Conservation (phyloP, 2,113 vertebrate genomes). For the Aepyceros melampus region DNA sequence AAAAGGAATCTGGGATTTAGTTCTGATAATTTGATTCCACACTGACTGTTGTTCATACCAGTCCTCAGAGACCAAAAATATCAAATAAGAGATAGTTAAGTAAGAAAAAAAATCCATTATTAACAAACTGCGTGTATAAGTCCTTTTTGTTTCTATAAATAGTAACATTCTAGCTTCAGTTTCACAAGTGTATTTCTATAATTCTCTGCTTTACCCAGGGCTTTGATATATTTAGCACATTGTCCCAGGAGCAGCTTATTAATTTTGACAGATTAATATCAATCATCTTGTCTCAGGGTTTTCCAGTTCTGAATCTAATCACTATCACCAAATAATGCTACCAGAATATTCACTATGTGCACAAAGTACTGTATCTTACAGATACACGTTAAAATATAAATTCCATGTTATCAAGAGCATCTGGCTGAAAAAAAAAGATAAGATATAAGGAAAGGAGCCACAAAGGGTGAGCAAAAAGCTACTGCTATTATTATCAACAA, state of each 20-base stretch:
- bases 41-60: not conserved
- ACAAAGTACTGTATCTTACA: not conserved
- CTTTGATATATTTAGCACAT: not conserved
- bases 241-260: not conserved
- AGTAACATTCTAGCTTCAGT: not conserved
- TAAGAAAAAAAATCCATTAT: not conserved
- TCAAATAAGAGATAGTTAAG: not conserved
- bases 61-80: not conserved
- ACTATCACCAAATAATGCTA: not conserved
- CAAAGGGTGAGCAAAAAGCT: not conserved
- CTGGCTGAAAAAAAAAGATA: not conserved
- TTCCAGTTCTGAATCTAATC: not conserved
- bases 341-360: not conserved
- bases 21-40: not conserved
- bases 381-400: not conserved
- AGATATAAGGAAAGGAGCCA: not conserved
- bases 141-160: not conserved
- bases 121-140: not conserved
- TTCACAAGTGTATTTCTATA: not conserved
- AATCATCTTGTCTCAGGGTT: not conserved
- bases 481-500: not conserved
- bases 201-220: not conserved
- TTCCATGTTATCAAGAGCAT: not conserved
- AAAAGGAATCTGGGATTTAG: not conserved
- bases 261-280: not conserved